Base-by-base conservation (phyloP, 2,888 invertebrate species). In the Strigamia transsilvanica region DNA sequence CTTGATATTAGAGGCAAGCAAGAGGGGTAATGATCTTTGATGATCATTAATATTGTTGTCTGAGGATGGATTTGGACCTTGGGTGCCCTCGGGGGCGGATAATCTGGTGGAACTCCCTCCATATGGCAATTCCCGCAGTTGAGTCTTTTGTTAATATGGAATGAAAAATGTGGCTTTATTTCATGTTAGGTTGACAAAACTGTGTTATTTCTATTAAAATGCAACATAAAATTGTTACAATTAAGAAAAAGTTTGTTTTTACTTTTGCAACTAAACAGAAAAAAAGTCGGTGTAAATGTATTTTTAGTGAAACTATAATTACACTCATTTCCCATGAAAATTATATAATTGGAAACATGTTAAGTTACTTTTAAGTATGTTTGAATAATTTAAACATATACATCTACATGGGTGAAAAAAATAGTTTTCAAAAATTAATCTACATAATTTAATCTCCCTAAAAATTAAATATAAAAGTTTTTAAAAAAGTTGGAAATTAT, bases 81-180 rank as follows among this genome's bases (percentile, higher is more conserved):
- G 73, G 73, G 73, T 73, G 32, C 73, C 73, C 73, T 73, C 32
- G 32, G 73, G 73, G 73, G 73, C 73, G 73, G 73, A 73, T 73
- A 73, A 73, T 73, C 73, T 73, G 56, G 73, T 73, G 73, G 73
- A 73, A 73, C 73, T 56, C 73, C 73, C 73, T 73, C 73, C 73
- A 73, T 73, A 73, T 73, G 73, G 73, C 73, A 73, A 73, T 73
- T 73, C 73, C 73, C 73, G 73, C n/a, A 23, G 18, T 56, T 6
- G 7, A 56, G 56, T 12, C 73, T 73, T 73, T 73, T 73, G 73
- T 73, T 73, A 27, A 73, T 27, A 27, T 15, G 73, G n/a, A 32
- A 32, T 73, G 73, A 73, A 73, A 73, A 73, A 73, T 73, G 32
- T 73, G 15, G 73, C 73, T 73, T 73, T 73, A 73, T 73, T 32